Percentiles rank a stretch among this genome's conserved stretches.
These are phyloP conservation scores for Suricata suricatta DNA, from an alignment of 2,113 vertebrate genomes.

Conservation along the genomic window DNA sequence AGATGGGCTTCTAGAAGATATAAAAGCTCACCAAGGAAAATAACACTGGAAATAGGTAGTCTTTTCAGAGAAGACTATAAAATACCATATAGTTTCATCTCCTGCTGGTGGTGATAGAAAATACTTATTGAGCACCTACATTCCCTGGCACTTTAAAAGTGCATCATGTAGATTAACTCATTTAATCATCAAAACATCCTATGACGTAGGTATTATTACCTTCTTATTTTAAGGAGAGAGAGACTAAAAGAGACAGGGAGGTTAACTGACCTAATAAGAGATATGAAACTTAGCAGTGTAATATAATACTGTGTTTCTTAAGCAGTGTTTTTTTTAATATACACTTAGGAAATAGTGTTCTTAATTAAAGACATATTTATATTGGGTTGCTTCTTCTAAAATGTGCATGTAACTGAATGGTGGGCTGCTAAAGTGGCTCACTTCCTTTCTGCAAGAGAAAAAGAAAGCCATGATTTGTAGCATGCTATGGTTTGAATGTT, in stretches of 20 bases:
- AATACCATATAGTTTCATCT: not conserved
- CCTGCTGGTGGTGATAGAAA: not conserved
- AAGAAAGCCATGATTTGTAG: not conserved
- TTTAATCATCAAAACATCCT: not conserved
- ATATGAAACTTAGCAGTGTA: not conserved
- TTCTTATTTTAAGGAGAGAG: not conserved
- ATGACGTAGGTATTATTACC: not conserved
- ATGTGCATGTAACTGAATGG: not conserved
- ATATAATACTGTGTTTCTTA: not conserved
- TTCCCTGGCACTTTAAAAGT: not conserved
- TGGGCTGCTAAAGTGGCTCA: not conserved
- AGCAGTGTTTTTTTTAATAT: not conserved
- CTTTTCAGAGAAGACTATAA: not conserved
- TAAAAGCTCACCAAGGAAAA: constrained; percentile 6
- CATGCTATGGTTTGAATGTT: not conserved
- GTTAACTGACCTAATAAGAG: not conserved
- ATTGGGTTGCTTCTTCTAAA: not conserved
- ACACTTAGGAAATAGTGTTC: not conserved
- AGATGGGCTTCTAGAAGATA: not conserved
- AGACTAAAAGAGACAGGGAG: not conserved
- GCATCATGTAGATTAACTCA: not conserved
- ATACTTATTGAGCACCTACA: not conserved
- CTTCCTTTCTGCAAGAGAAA: not conserved
- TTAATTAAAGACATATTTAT: constrained; percentile 29
- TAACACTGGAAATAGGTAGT: not conserved